phyloP scores from a whole-genome alignment of 1,140 invertebrate species.

The Drosophila tropicalis region DNA sequence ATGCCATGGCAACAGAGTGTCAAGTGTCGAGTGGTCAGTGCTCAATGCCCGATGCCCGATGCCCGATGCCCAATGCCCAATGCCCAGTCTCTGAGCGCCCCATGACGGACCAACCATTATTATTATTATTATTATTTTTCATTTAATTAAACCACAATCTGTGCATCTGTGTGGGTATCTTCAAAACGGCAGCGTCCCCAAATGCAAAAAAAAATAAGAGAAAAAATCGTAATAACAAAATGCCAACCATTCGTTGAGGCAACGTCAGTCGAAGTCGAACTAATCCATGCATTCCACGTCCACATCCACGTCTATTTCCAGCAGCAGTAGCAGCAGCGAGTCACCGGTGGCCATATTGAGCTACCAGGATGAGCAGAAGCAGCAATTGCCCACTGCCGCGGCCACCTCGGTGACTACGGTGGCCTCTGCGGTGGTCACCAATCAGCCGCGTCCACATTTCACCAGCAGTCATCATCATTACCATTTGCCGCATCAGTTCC shows the following conservation, averaged over 20 bases:
- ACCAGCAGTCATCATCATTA: conserved; percentile 79
- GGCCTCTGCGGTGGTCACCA: conserved; percentile 42
- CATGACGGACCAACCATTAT: conserved; percentile 32
- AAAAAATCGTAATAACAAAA: background rate
- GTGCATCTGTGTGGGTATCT: conserved; percentile 28
- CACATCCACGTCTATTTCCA: conserved; percentile 41
- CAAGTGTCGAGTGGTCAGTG: conserved; percentile 3
- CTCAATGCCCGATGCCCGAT: conserved; percentile 5
- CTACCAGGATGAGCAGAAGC: conserved; percentile 70
- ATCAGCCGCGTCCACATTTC: conserved; percentile 66
- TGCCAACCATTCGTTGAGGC: conserved; percentile 26
- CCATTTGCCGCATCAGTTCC: conserved; percentile 79
- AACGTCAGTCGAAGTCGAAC: conserved; percentile 29
- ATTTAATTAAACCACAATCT: conserved; percentile 33
- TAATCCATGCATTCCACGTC: conserved; percentile 37
- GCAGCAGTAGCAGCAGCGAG: conserved; percentile 26
- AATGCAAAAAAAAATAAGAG: conserved; percentile 9
- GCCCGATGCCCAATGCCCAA: conserved; percentile 9
- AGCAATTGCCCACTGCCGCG: background rate
- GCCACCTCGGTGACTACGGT: background rate
- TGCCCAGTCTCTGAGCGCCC: background rate
- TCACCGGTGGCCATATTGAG: conserved; percentile 55
- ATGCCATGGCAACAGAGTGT: conserved; percentile 37
- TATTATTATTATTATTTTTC: background rate
- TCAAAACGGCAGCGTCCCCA: conserved; percentile 12